Evolutionary conservation across 2,797 vertebrate genomes (phyloP).

Genomic region (Microtus agrestis): DNA sequence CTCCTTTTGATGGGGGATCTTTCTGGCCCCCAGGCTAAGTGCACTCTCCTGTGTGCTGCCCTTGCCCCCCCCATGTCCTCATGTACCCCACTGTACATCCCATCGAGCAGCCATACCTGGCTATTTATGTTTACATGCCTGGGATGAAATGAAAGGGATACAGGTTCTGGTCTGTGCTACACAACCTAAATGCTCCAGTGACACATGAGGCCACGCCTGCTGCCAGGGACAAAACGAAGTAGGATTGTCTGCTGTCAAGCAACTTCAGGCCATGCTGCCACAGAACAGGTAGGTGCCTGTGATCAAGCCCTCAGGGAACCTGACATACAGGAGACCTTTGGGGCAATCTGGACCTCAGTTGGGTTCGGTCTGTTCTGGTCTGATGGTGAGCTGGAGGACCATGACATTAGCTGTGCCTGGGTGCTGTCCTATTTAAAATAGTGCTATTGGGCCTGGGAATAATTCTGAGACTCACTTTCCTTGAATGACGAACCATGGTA

Average conservation of each 20-base stretch:
- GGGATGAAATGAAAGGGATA: too few species aligned
- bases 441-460: neutral
- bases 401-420: rapidly evolving
- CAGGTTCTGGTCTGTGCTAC: neutral
- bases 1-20: neutral
- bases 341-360: neutral
- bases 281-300: neutral
- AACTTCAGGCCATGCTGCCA: neutral
- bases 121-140: neutral
- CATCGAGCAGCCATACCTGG: neutral
- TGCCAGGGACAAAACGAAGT: neutral
- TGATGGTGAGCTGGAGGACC: neutral
- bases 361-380: neutral
- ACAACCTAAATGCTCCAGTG: neutral
- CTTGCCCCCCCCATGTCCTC: neutral
- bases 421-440: neutral
- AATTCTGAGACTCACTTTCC: neutral
- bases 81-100: neutral
- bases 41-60: neutral
- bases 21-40: neutral
- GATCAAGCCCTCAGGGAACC: neutral
- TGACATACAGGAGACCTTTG: neutral
- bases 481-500: neutral
- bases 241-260: too few species aligned
- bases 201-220: neutral